Evolutionary conservation across 2,888 invertebrate species (phyloP).

Genomic region (Nymphalis urticae): DNA sequence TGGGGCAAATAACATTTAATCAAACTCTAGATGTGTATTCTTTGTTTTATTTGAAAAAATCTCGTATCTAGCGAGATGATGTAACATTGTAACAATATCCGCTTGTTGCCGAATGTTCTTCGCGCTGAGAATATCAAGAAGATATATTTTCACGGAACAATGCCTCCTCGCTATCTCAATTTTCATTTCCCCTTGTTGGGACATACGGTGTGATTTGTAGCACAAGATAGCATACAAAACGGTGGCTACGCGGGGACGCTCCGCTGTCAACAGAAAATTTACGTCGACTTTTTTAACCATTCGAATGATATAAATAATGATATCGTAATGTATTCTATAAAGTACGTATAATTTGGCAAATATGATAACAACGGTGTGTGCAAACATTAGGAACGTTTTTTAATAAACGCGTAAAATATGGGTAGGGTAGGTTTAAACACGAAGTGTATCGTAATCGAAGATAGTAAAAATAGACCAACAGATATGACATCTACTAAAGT

Average conservation of each 20-base stretch:
- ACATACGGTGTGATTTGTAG: conserved; percentile 80
- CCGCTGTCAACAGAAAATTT: conserved; percentile 24
- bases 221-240: conserved; percentile 79
- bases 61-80: conserved; percentile 68
- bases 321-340: not conserved
- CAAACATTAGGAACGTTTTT: too few species aligned
- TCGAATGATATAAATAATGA: not conserved
- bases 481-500: too few species aligned
- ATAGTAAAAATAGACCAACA: too few species aligned
- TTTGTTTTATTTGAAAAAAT: conserved; percentile 54
- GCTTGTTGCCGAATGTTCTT: conserved; percentile 70
- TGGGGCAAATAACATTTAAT: not conserved
- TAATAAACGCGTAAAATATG: not conserved
- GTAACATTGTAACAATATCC: conserved; percentile 75
- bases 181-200: conserved; percentile 78
- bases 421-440: not conserved
- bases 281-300: not conserved
- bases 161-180: conserved; percentile 78
- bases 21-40: not conserved
- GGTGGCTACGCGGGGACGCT: conserved; percentile 51
- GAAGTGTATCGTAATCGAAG: too few species aligned
- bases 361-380: too few species aligned
- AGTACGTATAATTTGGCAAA: too few species aligned
- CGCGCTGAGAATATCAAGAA: conserved; percentile 76
- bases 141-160: conserved; percentile 80